phyloP scores from a whole-genome alignment of 2,113 vertebrate genomes.

The Gulo gulo region DNA sequence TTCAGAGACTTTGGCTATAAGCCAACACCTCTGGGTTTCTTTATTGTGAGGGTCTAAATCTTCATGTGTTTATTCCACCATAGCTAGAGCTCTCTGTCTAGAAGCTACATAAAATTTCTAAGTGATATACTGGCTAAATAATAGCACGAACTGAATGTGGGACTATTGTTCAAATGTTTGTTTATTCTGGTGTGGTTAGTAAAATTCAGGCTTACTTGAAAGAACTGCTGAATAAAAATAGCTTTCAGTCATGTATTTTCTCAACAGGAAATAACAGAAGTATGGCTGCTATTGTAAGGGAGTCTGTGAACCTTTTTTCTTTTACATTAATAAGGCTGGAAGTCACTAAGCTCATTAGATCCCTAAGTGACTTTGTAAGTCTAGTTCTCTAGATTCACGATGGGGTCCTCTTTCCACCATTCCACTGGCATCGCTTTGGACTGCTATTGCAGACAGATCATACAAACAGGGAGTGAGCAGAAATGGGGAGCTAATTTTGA shows the following conservation, averaged over 20 bases:
- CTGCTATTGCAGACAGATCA: not conserved
- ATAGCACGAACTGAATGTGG: not conserved
- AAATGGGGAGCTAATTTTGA: not conserved
- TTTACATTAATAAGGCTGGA: not conserved
- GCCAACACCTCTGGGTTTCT: not conserved
- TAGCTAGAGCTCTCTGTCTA: not conserved
- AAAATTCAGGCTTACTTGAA: conserved; percentile 27
- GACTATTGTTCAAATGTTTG: not conserved
- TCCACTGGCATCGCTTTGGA: not conserved
- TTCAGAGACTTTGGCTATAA: not conserved
- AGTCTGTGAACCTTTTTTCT: not conserved
- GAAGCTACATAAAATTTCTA: not conserved
- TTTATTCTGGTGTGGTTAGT: not conserved
- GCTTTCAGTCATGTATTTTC: not conserved
- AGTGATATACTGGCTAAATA: not conserved
- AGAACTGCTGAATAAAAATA: conserved; percentile 21
- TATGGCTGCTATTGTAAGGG: not conserved
- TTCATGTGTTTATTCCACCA: not conserved
- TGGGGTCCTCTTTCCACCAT: not conserved
- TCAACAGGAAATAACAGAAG: conserved; percentile 4
- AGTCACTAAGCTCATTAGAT: not conserved
- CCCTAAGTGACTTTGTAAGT: not conserved
- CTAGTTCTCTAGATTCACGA: not conserved
- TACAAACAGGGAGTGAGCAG: not conserved
- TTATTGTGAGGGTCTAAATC: not conserved